These are phyloP conservation scores for Galeruca laticollis DNA, from an alignment of 2,888 invertebrate species.

Conservation along the genomic window DNA sequence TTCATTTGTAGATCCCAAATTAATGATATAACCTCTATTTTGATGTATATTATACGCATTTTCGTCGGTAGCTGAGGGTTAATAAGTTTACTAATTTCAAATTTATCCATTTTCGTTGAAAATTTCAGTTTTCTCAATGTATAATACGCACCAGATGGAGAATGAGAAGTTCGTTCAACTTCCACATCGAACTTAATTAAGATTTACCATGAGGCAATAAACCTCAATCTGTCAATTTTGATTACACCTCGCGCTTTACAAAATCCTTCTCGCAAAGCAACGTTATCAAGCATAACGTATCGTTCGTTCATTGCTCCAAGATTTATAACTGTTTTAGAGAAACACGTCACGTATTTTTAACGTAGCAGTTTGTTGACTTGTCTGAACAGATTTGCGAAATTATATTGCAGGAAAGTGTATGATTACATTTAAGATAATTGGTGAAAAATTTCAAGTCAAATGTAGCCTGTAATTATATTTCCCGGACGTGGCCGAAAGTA, in stretches of 20 bases:
- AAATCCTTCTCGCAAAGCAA: constrained; percentile 11
- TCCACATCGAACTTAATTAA: constrained; percentile 12
- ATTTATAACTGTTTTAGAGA: constrained; percentile 11
- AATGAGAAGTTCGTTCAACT: constrained; percentile 14
- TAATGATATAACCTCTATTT: no score
- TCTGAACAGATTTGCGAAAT: not conserved
- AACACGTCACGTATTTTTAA: constrained; percentile 21
- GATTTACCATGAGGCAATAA: not conserved
- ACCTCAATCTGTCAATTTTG: constrained; percentile 12
- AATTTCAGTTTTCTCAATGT: not conserved
- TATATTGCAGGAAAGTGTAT: not conserved
- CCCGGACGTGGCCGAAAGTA: no score
- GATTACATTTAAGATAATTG: not conserved
- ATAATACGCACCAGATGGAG: not conserved
- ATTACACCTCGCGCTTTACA: constrained; percentile 2
- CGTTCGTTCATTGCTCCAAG: constrained; percentile 11
- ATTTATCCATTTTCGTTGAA: no score
- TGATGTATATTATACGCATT: no score
- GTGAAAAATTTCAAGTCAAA: no score
- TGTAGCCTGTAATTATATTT: no score
- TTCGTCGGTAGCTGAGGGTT: no score
- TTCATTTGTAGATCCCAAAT: no score
- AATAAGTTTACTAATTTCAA: no score
- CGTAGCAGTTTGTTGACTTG: constrained; percentile 2
- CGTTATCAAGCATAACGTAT: not conserved